Percentiles rank a stretch among this genome's conserved stretches.
Conservation (phyloP, 2,888 invertebrate genomes). For the Troglohyphantes excavatus region DNA sequence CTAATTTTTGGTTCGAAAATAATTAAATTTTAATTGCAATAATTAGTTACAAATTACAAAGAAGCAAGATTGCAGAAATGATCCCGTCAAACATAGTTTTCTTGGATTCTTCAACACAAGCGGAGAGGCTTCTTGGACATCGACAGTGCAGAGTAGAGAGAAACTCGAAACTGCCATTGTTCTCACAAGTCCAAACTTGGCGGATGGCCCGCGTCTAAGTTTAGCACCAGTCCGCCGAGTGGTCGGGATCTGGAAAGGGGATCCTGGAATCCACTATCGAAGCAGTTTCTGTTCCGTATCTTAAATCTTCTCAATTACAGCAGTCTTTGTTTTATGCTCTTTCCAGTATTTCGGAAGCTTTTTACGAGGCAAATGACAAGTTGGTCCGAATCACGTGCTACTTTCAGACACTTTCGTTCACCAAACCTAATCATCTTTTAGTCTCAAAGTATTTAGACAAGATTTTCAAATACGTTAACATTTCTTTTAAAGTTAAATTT, state of each 20-base stretch:
- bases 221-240: conserved; percentile 51
- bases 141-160: background rate
- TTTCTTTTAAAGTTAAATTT: too few species aligned
- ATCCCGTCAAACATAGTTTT: conserved; percentile 8
- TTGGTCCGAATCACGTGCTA: too few species aligned
- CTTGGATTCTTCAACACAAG: conserved; percentile 3
- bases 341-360: too few species aligned
- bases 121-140: conserved; percentile 29
- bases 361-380: too few species aligned
- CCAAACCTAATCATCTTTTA: too few species aligned
- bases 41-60: conserved; percentile 34
- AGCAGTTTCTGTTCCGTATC: conserved; percentile 11
- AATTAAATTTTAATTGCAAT: conserved; percentile 74
- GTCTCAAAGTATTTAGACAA: too few species aligned
- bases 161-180: conserved; percentile 31
- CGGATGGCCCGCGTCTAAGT: conserved; percentile 43
- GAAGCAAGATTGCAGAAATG: conserved; percentile 26
- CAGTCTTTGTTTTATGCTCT: background rate
- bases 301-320: background rate
- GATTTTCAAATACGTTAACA: too few species aligned
- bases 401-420: too few species aligned
- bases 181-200: conserved; percentile 66
- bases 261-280: conserved; percentile 53
- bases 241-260: conserved; percentile 15
- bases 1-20: conserved; percentile 43